Conservation (phyloP, 1,140 invertebrate species). For the Drosophila sulfurigaster region DNA sequence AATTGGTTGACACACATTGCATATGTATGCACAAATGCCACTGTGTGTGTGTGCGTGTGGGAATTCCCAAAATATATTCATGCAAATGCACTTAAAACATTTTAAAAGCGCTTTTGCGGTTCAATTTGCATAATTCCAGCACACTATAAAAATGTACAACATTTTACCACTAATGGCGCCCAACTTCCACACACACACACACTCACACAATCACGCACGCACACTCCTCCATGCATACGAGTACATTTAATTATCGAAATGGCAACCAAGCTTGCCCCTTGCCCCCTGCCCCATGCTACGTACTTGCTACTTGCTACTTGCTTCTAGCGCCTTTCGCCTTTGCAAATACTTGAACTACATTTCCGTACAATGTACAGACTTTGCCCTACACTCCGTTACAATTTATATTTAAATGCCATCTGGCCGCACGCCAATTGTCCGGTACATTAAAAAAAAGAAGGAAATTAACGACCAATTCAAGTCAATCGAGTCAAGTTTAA, state of each 20-base stretch:
- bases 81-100: slow-evolving; percentile 83
- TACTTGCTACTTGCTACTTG: neutral
- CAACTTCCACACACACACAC: slow-evolving; percentile 13
- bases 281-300: neutral
- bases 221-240: slow-evolving; percentile 44
- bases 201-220: slow-evolving; percentile 30
- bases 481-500: neutral
- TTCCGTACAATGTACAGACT: slow-evolving; percentile 68
- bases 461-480: neutral
- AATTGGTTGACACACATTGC: slow-evolving; percentile 81
- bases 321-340: slow-evolving; percentile 12
- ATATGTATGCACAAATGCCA: slow-evolving; percentile 13
- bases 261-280: slow-evolving; percentile 44
- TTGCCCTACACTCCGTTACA: slow-evolving; percentile 6
- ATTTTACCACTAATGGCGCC: slow-evolving; percentile 80
- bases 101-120: slow-evolving; percentile 83
- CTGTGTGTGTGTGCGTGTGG: slow-evolving; percentile 14
- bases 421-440: slow-evolving; percentile 24
- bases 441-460: neutral
- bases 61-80: slow-evolving; percentile 72
- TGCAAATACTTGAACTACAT: slow-evolving; percentile 62
- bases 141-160: slow-evolving; percentile 82
- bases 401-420: slow-evolving; percentile 50
- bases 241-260: slow-evolving; percentile 79
- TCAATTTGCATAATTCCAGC: slow-evolving; percentile 83